A percentile compares a stretch with the other conserved stretches of the same genome.
Conservation (phyloP, 1,140 invertebrate genomes). For the Lucilia sericata region DNA sequence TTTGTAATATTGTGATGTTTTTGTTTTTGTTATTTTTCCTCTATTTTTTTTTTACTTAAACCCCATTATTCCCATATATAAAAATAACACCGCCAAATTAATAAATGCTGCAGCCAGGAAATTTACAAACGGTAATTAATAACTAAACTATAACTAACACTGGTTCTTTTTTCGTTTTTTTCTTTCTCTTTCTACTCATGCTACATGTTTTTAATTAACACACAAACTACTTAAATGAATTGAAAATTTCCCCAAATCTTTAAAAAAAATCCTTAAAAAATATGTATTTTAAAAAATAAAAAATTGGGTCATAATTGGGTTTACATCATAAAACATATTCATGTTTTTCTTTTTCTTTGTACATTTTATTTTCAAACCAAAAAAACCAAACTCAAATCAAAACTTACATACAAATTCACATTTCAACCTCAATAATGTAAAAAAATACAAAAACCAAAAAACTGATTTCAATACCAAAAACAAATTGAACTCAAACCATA, state of each 20-base stretch:
- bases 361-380: slow-evolving; percentile 48
- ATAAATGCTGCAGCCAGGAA: slow-evolving; percentile 58
- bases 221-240: slow-evolving; percentile 1
- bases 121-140: slow-evolving; percentile 64
- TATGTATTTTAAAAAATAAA: neutral
- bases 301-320: slow-evolving; percentile 35
- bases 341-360: slow-evolving; percentile 49
- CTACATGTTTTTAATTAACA: slow-evolving; percentile 21
- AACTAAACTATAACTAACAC: slow-evolving; percentile 55
- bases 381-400: slow-evolving; percentile 41
- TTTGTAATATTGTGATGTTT: neutral
- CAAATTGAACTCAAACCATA: slow-evolving; percentile 45
- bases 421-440: slow-evolving; percentile 43
- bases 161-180: slow-evolving; percentile 51
- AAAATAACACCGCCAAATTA: slow-evolving; percentile 20
- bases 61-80: neutral
- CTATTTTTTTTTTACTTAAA: neutral
- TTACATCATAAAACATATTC: slow-evolving; percentile 48
- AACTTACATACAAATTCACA: slow-evolving; percentile 16
- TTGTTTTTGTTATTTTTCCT: neutral
- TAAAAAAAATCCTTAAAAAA: neutral
- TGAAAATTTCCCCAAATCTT: neutral
- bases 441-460: slow-evolving; percentile 43
- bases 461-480: slow-evolving; percentile 38
- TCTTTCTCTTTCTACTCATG: slow-evolving; percentile 48